Conservation (phyloP, 2,113 vertebrate species). For the Eublepharis macularius region DNA sequence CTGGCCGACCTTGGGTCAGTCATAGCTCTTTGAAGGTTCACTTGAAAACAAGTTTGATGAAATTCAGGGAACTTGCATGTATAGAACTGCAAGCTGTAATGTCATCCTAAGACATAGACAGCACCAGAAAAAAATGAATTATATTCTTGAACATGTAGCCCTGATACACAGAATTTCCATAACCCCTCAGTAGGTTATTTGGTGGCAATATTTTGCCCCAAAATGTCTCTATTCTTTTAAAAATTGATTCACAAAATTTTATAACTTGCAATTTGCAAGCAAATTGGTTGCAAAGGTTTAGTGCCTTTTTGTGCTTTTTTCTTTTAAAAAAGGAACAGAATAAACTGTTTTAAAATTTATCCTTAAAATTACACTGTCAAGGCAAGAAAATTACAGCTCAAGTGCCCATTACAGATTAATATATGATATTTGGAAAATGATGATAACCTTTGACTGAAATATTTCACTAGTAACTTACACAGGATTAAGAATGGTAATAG, state of each 20-base stretch:
- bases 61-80: background rate
- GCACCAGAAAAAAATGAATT: background rate
- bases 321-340: background rate
- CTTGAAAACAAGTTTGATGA: background rate
- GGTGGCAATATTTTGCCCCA: background rate
- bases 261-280: background rate
- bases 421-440: background rate
- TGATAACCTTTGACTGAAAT: background rate
- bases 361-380: too few species aligned
- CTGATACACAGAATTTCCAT: too few species aligned
- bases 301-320: too few species aligned
- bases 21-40: too few species aligned
- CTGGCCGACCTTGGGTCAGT: too few species aligned
- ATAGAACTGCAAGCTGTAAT: background rate
- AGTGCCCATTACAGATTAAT: background rate
- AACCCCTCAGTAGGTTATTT: background rate
- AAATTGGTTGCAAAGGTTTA: too few species aligned
- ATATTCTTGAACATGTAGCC: background rate
- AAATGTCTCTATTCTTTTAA: background rate
- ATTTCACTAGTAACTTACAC: background rate
- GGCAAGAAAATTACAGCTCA: background rate
- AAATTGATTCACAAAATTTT: background rate
- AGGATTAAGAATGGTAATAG: background rate
- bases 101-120: background rate
- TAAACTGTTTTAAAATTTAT: background rate